These are phyloP conservation scores for Steinernema hermaphroditum DNA, from an alignment of 2,888 invertebrate species.

Conservation along the genomic window DNA sequence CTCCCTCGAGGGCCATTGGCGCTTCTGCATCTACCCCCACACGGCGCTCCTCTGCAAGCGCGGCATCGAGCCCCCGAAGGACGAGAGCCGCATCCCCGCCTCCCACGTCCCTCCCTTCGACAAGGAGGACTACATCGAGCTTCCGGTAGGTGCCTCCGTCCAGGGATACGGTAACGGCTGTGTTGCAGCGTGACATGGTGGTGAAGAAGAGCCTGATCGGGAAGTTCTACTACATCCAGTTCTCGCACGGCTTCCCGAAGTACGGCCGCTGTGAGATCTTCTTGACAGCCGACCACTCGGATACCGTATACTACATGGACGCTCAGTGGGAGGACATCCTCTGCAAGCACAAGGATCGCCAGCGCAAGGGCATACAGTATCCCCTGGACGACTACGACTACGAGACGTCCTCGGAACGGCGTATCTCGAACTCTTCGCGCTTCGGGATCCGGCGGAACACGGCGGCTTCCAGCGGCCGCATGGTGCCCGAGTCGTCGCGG, in stretches of 20 bases:
- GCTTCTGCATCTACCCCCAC: conserved; percentile 52
- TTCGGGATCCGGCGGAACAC: not conserved
- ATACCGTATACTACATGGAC: not conserved
- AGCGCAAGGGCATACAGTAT: not conserved
- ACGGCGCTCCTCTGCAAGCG: conserved; percentile 46
- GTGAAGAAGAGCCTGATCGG: not conserved
- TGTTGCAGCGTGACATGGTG: not conserved
- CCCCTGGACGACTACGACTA: not conserved
- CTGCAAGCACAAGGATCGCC: not conserved
- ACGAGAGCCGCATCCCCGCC: conserved; percentile 35
- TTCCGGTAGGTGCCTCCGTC: conserved; percentile 39
- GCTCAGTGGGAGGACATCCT: conserved; percentile 1
- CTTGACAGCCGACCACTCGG: not conserved
- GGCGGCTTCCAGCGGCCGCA: no score
- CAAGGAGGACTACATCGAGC: conserved; percentile 41
- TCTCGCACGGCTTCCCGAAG: not conserved
- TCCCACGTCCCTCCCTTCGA: conserved; percentile 49
- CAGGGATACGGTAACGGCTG: not conserved
- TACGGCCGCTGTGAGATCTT: not conserved
- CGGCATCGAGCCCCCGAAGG: conserved; percentile 47
- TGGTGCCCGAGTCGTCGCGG: not conserved
- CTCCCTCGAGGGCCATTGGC: conserved; percentile 21
- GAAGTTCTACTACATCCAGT: conserved; percentile 20
- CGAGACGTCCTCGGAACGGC: not conserved
- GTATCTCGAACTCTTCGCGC: not conserved